Percentiles rank a stretch among this genome's conserved stretches.
phyloP scores from a whole-genome alignment of 2,888 invertebrate genomes.

The Lasioglossum malachurum region DNA sequence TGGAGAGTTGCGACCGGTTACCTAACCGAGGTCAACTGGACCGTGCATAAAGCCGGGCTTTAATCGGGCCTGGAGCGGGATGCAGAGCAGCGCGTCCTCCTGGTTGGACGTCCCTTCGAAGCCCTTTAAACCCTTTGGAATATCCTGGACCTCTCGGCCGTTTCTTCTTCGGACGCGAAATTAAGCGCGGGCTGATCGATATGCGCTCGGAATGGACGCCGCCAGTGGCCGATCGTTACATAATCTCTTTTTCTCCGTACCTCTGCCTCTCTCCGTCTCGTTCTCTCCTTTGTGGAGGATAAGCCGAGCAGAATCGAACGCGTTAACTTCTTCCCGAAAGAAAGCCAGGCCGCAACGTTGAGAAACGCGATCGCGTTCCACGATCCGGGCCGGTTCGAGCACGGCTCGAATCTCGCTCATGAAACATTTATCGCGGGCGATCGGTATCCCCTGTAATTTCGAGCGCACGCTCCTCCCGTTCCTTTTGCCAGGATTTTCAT shows the following conservation, averaged over 20 bases:
- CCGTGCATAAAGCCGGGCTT: slow-evolving; percentile 34
- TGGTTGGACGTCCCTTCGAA: slow-evolving; percentile 23
- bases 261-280: background rate
- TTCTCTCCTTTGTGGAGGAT: background rate
- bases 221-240: slow-evolving; percentile 47
- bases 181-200: slow-evolving; percentile 49
- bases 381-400: background rate
- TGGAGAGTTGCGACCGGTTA: background rate
- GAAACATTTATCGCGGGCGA: background rate
- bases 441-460: slow-evolving; percentile 5
- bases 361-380: background rate
- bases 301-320: background rate
- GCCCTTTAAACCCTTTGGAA: slow-evolving; percentile 52
- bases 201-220: slow-evolving; percentile 24
- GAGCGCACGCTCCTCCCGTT: slow-evolving; percentile 6
- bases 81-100: background rate
- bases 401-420: background rate
- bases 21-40: slow-evolving; percentile 1
- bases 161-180: slow-evolving; percentile 34
- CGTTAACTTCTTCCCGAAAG: background rate
- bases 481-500: slow-evolving; percentile 4
- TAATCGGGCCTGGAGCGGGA: slow-evolving; percentile 29
- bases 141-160: background rate
- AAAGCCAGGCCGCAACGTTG: background rate
- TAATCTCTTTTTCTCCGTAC: slow-evolving; percentile 20